Conservation (phyloP, 2,888 invertebrate species). For the Watsonalla cultraria region DNA sequence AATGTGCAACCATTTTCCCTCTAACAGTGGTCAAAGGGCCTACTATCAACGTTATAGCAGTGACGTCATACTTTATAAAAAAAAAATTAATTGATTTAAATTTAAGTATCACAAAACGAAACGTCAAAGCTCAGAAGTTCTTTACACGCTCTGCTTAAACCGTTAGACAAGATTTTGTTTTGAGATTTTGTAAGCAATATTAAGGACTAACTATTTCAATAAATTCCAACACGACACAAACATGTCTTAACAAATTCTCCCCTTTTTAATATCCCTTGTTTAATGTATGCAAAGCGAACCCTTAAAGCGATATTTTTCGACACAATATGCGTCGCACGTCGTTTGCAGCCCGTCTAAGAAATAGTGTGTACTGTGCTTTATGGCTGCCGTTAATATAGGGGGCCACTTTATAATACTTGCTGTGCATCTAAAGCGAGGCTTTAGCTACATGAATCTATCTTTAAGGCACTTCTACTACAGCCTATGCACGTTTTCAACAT, state of each 20-base stretch:
- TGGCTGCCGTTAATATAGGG: slow-evolving; percentile 23
- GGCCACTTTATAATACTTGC: slow-evolving; percentile 8
- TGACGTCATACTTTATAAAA: too few relatives aligned
- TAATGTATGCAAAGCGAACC: slow-evolving; percentile 2
- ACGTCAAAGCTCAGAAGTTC: too few relatives aligned
- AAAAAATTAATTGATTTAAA: too few relatives aligned
- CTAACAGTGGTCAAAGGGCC: too few relatives aligned
- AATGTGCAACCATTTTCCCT: too few relatives aligned
- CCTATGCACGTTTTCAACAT: too few relatives aligned
- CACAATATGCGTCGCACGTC: slow-evolving; percentile 46
- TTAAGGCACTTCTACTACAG: too few relatives aligned
- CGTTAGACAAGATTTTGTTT: too few relatives aligned
- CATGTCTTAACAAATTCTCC: neutral
- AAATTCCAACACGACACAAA: neutral
- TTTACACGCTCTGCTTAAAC: too few relatives aligned
- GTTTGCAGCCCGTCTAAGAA: slow-evolving; percentile 40
- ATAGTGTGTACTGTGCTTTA: slow-evolving; percentile 26
- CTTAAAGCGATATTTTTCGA: slow-evolving; percentile 37
- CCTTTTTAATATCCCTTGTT: neutral
- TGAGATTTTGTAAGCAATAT: too few relatives aligned
- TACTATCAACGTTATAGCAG: too few relatives aligned
- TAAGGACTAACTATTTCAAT: neutral
- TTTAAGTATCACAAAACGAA: too few relatives aligned
- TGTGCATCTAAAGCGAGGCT: neutral
- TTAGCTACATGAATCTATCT: neutral